These are phyloP conservation scores for Ariopsis seemanni DNA, from an alignment of 2,113 vertebrate genomes.

Conservation along the genomic window DNA sequence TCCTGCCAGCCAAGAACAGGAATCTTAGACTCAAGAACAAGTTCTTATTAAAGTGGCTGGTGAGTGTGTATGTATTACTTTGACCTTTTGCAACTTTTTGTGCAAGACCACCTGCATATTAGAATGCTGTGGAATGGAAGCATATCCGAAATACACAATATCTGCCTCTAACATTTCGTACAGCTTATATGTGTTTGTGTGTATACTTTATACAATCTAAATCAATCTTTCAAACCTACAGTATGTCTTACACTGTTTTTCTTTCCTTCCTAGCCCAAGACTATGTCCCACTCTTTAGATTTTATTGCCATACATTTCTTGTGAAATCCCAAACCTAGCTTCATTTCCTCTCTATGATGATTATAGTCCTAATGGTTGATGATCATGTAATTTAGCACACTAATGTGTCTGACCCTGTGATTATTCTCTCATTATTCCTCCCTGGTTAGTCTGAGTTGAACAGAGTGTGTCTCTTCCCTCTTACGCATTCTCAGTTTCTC, in stretches of 20 bases:
- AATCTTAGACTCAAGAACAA: no score
- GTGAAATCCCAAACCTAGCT: not conserved
- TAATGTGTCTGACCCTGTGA: not conserved
- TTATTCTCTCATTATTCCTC: slow-evolving; percentile 21
- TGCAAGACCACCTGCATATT: not conserved
- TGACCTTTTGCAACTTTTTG: not conserved
- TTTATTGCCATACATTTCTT: not conserved
- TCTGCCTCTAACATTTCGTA: not conserved
- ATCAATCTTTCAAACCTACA: not conserved
- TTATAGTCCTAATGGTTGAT: not conserved
- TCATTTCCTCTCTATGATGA: not conserved
- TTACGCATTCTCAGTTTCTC: not conserved
- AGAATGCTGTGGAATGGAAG: not conserved
- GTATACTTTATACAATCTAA: not conserved
- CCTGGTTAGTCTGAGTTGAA: not conserved
- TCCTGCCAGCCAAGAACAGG: no score
- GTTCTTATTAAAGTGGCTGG: no score
- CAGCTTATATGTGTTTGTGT: not conserved
- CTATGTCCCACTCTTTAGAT: not conserved
- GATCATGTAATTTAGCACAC: not conserved
- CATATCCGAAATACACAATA: not conserved
- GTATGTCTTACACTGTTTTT: not conserved
- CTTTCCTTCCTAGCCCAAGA: not conserved
- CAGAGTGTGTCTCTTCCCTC: not conserved
- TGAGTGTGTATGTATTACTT: no score